Evolutionary conservation across 2,888 invertebrate species (phyloP), one percentile per base, ranked within the genome.

Genomic region (Norana najaformis): DNA sequence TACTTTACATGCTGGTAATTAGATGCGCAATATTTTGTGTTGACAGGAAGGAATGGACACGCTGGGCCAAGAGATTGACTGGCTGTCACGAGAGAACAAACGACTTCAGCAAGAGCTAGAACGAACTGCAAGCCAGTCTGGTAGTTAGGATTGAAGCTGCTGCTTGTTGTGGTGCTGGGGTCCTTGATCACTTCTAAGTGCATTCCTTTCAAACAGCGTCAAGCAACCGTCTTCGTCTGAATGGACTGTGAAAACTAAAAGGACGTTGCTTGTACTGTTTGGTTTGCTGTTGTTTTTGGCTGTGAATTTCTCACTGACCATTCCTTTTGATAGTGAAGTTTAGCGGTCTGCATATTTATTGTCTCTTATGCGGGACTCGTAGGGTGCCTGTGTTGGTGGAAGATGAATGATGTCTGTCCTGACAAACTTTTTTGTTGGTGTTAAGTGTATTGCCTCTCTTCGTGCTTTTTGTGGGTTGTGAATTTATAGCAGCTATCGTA

Each of bases 31-130:
- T 11, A 69, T 69, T 30, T 69, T 6, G 14, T 69, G 20, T 41
- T 92, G 92, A 16, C 93, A 95, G 94, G 95, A 95, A 90, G 95
- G 93, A 91, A 90, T 95, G 88, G 94, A 95, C 90, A 95, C 95
- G 4, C 92, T 95, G n/a, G 95, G 95, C 34, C 92, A 93, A 91
- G 95, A 95, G 91, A 95, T 95, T 82, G 93, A 94, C 4, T 91
- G 94, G 89, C 93, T 95, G 18, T 94, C 94, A 34, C 94, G 94
- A 92, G 94, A 95, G 90, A 95, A 95, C 91, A 91, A 89, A 38
- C 83, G 41, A 38, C 41, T 89, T 37, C 89, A 38, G 39, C 89
- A 89, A 38, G 83, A 89, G 47, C 37, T 85, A 30, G 85, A 85
- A 37, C 35, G 85, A 85, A 85, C 85, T 85, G 4, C 85, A 85